Evolutionary conservation across 2,113 vertebrate species (phyloP), one percentile per base, ranked within the genome.

Genomic region (Nothoprocta pentlandii): DNA sequence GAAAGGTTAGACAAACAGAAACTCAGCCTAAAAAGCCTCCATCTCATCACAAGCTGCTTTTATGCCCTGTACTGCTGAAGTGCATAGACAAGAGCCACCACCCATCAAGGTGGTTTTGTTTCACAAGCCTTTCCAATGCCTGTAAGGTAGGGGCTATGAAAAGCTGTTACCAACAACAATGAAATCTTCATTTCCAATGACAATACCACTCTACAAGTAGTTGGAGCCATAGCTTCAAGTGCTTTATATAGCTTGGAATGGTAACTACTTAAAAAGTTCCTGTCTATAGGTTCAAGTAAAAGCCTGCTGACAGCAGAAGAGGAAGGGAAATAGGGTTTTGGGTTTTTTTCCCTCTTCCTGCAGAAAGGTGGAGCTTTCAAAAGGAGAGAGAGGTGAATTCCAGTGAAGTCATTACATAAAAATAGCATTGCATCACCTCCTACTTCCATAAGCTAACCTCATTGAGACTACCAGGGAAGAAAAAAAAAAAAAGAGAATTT

Each of bases 301-400:
- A 49, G 49, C 49, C 63, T 54, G 36, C 90, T 74, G 49, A 62
- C 16, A 22, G 3, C 34, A 53, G 36, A 58, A 42, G 62, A 47
- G 67, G 79, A 89, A 94, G 76, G 74, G 66, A 21, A 49, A 8
- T 47, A 39, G 36, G 36, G 36, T 47, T 47, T 8, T 21, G 34
- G 34, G 34, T 21, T 21, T 21, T 47, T 21, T 4, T 49, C 21
- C 5, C 10, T 22, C 54, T 66, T 11, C 63, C 70, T 68, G 54
- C 51, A 85, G 64, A 70, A 85, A 86, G 85, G 71, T 75, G 76
- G 88, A 88, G 56, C 23, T 86, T 70, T 84, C 88, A 46, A 15
- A 76, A 44, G 47, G 19, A 83, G 59, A 85, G 56, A 25, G 67
- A 90, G 76, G 92, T 78, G 73, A 34, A 80, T 92, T 92, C 51